Percentiles rank a stretch among this genome's conserved stretches.
Evolutionary conservation across 2,113 vertebrate species (phyloP).

Genomic region (Xiphophorus maculatus): DNA sequence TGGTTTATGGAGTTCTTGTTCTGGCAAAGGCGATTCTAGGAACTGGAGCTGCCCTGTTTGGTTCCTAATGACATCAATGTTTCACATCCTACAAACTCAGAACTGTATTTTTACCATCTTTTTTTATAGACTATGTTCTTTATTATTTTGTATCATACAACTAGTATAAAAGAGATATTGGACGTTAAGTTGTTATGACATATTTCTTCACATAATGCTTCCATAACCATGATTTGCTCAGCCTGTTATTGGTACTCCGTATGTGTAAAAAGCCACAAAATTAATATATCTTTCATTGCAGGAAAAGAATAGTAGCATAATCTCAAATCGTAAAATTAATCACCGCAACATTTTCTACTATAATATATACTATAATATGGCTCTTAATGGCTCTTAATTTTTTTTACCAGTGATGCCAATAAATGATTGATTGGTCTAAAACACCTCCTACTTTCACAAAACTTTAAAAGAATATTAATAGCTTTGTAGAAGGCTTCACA

Average conservation of each 20-base stretch:
- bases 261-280: background rate
- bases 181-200: background rate
- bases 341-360: background rate
- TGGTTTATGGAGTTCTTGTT: background rate
- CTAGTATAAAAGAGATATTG: constrained; percentile 1
- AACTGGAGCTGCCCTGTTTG: constrained; percentile 42
- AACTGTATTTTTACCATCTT: background rate
- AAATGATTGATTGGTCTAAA: background rate
- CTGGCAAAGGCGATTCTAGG: background rate
- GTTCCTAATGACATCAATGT: constrained; percentile 38
- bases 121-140: background rate
- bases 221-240: background rate
- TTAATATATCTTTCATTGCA: background rate
- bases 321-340: background rate
- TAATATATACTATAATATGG: too few species aligned
- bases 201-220: background rate
- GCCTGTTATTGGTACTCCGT: background rate
- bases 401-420: background rate
- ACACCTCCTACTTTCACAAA: too few species aligned
- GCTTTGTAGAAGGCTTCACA: too few species aligned
- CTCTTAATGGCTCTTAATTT: background rate
- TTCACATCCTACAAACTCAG: constrained; percentile 19
- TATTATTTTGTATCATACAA: background rate
- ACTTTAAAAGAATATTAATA: too few species aligned
- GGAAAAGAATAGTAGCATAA: background rate